Evolutionary conservation across 2,888 invertebrate species (phyloP), one percentile per base, ranked within the genome.

Genomic region (Dynastes hyllus): DNA sequence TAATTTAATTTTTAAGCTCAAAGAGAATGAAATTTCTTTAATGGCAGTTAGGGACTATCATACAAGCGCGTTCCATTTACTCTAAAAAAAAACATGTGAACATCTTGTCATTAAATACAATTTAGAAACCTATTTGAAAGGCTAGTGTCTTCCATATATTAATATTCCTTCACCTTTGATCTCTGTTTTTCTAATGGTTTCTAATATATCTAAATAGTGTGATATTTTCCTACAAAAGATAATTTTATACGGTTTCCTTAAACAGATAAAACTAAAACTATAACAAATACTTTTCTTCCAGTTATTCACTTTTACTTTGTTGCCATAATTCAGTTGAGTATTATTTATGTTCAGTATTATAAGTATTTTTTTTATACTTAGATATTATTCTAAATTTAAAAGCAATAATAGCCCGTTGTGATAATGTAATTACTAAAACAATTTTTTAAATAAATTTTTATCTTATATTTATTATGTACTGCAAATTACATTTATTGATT

Each of bases 331-430:
- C 29, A 50, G 50, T 51, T 27, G 45, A 75, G 73, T 75, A 75
- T 75, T 75, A 61, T 75, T 75, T 75, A 29, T 61, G 61, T 75
- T 75, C 73, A 75, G 73, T 75, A 75, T 75, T 75, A 75, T 75
- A 58, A 58, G 55, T 51, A 22, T 51, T 27, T 69, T 27, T 27
- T 29, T 22, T 69, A 37, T 45, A 45, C 45, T 45, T 45, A 45
- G 45, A 45, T 45, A 45, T 45, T 11, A 45, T 45, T 11, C 45
- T 45, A 45, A 45, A 45, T 45, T 45, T 27, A 27, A 40, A 50
- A 45, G 61, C 40, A 75, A 61, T 75, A 61, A 37, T 75, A 75
- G 73, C 61, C 73, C 55, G 73, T 61, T 61, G 13, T 27, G 71
- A 69, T 69, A 69, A n/a, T 71, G 71, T 71, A 45, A 58, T 55